Conservation (phyloP, 2,797 vertebrate genomes). For the Pteropus rufus region DNA sequence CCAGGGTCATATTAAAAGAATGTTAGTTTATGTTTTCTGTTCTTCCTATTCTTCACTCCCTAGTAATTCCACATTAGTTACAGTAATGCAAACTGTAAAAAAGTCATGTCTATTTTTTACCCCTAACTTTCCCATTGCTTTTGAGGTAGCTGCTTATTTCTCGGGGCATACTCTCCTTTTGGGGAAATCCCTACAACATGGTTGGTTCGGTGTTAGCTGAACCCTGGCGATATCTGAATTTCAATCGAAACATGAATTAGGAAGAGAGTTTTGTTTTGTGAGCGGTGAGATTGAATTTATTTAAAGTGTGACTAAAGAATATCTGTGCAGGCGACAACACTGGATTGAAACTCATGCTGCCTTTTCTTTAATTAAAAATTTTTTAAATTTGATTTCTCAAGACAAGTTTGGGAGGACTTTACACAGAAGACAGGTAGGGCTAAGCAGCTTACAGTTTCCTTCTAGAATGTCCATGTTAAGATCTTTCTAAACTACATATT, state of each 20-base stretch:
- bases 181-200: background rate
- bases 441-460: background rate
- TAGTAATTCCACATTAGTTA: constrained; percentile 2
- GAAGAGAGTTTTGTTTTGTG: background rate
- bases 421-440: background rate
- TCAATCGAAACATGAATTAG: background rate
- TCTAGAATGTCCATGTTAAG: background rate
- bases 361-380: background rate
- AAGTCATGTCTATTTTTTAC: background rate
- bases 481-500: background rate
- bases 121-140: background rate
- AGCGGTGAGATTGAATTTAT: background rate
- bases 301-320: background rate
- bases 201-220: background rate
- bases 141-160: background rate
- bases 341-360: background rate
- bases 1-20: background rate
- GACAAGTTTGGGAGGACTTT: background rate
- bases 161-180: background rate
- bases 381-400: background rate
- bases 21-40: background rate
- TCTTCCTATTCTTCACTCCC: background rate
- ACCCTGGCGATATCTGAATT: background rate
- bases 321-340: background rate
- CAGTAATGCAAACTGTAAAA: background rate